phyloP scores from a whole-genome alignment of 1,140 invertebrate species.

The Lanistes nyassanus region DNA sequence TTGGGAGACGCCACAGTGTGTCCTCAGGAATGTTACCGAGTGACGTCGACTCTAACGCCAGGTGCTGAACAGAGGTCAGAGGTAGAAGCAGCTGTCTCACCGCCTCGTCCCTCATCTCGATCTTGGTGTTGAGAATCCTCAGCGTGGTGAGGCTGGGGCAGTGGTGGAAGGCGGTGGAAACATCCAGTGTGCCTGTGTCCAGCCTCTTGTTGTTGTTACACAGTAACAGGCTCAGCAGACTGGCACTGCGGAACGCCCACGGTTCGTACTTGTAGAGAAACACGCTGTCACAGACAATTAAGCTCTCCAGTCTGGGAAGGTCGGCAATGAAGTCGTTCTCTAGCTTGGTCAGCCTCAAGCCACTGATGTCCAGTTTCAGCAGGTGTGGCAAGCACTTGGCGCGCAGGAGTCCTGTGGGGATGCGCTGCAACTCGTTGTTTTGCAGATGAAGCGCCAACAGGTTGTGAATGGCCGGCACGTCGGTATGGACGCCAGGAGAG shows the following conservation, averaged over 20 bases:
- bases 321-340: constrained; percentile 14
- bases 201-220: background rate
- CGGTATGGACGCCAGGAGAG: background rate
- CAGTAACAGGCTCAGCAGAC: background rate
- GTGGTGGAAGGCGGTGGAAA: background rate
- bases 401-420: background rate
- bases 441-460: background rate
- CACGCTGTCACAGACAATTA: background rate
- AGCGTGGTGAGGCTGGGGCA: background rate
- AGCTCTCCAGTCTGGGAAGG: background rate
- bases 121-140: constrained; percentile 5
- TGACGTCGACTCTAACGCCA: background rate
- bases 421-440: background rate
- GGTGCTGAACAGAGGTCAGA: background rate
- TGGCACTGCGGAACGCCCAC: background rate
- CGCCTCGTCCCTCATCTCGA: background rate
- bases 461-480: background rate
- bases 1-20: constrained; percentile 13
- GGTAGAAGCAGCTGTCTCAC: background rate
- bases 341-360: background rate
- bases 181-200: background rate
- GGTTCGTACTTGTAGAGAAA: background rate
- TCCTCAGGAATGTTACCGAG: background rate
- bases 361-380: constrained; percentile 12
- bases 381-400: background rate